Conservation (phyloP, 30 jellyfish, hydroid and myxozoan genomes). For the Aurelia sp. region DNA sequence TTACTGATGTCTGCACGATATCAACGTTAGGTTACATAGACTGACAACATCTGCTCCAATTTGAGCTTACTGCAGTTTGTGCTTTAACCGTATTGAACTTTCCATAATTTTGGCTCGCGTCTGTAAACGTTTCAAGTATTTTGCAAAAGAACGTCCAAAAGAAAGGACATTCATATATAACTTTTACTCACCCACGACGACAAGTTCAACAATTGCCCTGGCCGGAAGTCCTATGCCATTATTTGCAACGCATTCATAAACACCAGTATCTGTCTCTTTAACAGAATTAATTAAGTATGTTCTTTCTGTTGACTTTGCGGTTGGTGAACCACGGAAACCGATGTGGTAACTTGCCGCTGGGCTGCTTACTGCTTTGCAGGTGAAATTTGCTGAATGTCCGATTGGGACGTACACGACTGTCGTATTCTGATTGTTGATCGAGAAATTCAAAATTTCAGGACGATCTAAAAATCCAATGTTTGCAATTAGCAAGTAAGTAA, state of each 20-base stretch:
- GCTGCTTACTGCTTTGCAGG: conserved; percentile 59
- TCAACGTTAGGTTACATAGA: too few relatives aligned
- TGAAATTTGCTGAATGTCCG: conserved; percentile 55
- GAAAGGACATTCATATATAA: background rate
- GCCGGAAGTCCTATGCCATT: conserved; percentile 69
- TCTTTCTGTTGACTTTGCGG: conserved; percentile 19
- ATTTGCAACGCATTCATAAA: conserved; percentile 83
- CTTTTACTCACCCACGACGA: conserved; percentile 63
- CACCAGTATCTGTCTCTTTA: conserved; percentile 63
- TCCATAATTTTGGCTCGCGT: too few relatives aligned
- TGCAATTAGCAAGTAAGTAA: background rate
- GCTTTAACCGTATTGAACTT: too few relatives aligned
- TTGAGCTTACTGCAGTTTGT: too few relatives aligned
- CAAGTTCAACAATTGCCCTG: conserved; percentile 15
- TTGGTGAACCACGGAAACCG: conserved; percentile 55
- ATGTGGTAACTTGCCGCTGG: conserved; percentile 63
- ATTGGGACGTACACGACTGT: conserved; percentile 25
- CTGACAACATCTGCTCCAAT: too few relatives aligned
- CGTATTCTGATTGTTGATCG: conserved; percentile 40
- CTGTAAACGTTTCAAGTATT: background rate
- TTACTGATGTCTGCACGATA: too few relatives aligned
- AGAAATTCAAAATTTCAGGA: conserved; percentile 54
- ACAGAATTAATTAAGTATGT: conserved; percentile 54
- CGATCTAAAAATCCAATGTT: conserved; percentile 5
- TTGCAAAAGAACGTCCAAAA: background rate